phyloP scores from a whole-genome alignment of 2,888 invertebrate species.

The Stenotaenia linearis region DNA sequence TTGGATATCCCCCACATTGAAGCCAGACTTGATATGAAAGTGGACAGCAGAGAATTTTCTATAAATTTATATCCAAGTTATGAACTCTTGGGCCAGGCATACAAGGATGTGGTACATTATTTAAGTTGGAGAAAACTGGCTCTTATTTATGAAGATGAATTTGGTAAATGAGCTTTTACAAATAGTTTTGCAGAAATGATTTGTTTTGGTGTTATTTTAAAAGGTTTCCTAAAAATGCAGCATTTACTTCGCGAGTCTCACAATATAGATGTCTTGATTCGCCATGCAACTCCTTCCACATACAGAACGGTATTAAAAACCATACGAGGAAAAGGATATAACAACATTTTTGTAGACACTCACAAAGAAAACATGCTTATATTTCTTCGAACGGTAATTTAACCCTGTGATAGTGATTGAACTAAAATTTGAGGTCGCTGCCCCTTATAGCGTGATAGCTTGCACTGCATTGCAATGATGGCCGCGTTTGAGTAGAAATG shows the following conservation, averaged over 20 bases:
- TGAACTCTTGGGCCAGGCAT: slow-evolving; percentile 67
- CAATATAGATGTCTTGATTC: slow-evolving; percentile 62
- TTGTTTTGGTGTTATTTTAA: too few species aligned
- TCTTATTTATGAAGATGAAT: slow-evolving; percentile 85
- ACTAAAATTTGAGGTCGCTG: too few species aligned
- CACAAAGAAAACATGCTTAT: slow-evolving; percentile 66
- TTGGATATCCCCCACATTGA: slow-evolving; percentile 86
- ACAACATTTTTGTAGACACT: slow-evolving; percentile 77
- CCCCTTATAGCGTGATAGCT: too few species aligned
- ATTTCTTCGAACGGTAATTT: slow-evolving; percentile 79
- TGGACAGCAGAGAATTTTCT: slow-evolving; percentile 63
- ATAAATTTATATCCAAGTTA: slow-evolving; percentile 85
- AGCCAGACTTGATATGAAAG: slow-evolving; percentile 53
- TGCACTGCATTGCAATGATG: too few species aligned
- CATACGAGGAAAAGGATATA: slow-evolving; percentile 76
- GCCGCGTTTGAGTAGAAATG: too few species aligned
- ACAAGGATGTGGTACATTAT: slow-evolving; percentile 77
- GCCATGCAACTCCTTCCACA: slow-evolving; percentile 61
- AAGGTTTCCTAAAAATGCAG: slow-evolving; percentile 79
- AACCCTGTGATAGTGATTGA: too few species aligned
- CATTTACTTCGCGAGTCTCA: slow-evolving; percentile 67
- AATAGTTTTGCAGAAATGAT: background rate
- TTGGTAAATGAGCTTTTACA: slow-evolving; percentile 43
- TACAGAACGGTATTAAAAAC: slow-evolving; percentile 71
- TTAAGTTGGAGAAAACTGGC: slow-evolving; percentile 91